These are phyloP conservation scores for Gryon sp. DNA, from an alignment of 1,140 invertebrate genomes.

Conservation along the genomic window DNA sequence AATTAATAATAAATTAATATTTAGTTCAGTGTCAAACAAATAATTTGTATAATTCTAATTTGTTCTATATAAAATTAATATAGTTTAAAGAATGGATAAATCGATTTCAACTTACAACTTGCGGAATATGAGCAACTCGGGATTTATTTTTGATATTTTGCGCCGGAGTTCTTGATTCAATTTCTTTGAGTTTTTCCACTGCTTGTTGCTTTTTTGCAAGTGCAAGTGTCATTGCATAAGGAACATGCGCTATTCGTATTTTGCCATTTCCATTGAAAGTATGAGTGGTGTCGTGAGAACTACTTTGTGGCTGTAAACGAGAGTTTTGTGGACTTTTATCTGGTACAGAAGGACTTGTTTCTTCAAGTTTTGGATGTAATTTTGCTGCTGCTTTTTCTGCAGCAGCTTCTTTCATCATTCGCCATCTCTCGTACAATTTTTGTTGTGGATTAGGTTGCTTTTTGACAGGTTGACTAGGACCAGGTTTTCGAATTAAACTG, in stretches of 20 bases:
- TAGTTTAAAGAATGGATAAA: constrained; percentile 56
- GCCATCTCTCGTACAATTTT: constrained; percentile 76
- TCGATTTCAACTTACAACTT: constrained; percentile 77
- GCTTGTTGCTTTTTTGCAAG: constrained; percentile 81
- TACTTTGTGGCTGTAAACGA: constrained; percentile 44
- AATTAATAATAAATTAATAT: too few species aligned
- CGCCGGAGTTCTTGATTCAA: constrained; percentile 80
- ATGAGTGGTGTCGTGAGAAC: too few species aligned
- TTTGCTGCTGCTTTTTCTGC: constrained; percentile 60
- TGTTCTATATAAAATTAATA: constrained; percentile 35
- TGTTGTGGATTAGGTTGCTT: constrained; percentile 72
- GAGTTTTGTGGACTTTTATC: constrained; percentile 1
- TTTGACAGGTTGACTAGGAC: constrained; percentile 68
- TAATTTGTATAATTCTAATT: too few species aligned
- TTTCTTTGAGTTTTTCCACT: constrained; percentile 74
- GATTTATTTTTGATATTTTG: constrained; percentile 85
- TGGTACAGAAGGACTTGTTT: neutral
- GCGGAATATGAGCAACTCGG: constrained; percentile 85
- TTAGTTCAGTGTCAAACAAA: too few species aligned
- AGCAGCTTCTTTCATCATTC: constrained; percentile 68
- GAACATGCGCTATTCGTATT: constrained; percentile 82
- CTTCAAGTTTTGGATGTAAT: too few species aligned
- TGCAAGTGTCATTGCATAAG: constrained; percentile 81
- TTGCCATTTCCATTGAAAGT: constrained; percentile 72
- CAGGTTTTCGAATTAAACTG: constrained; percentile 54